Evolutionary conservation across 2,888 invertebrate genomes (phyloP), one percentile per base, ranked within the genome.

Genomic region (Serripes groenlandicus): DNA sequence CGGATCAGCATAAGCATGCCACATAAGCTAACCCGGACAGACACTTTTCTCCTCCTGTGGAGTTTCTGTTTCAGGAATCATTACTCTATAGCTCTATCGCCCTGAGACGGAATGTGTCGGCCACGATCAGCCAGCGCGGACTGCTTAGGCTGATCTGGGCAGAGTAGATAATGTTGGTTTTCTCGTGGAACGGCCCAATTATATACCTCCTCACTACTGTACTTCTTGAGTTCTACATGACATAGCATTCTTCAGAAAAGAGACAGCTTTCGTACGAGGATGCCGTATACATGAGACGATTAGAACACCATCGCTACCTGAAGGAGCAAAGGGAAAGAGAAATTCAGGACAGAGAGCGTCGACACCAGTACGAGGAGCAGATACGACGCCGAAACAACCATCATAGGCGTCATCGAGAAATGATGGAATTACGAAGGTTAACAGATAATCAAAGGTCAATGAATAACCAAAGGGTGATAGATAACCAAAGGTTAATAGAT

Each of bases 231-330:
- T 49, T 49, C 3, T 49, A 49, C 21, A 49, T 3, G 21, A 7
- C 42, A 42, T 3, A 49, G 1, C 56, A 34, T 71, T 66, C 75
- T 71, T 69, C 81, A 86, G 86, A 78, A 54, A 86, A 86, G 60
- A 78, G 86, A n/a, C 86, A 86, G 52, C 56, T 64, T n/a, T 76
- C 81, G 18, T 75, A 78, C 71, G 69, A 78, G 7, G 75, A 82
- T 54, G 78, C 71, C 7, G 32, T 80, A 15, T 76, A 83, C 62
- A 35, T 66, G 15, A 66, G 86, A 42, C 78, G 81, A 26, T 32
- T 76, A 15, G 86, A 86, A 42, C 83, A 86, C 42, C 69, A 76
- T 23, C 80, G 86, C 18, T 83, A 79, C 49, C 70, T 86, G 15
- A 56, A 81, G 23, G 76, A 86, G 5, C 28, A 66, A 0, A 71